Conservation (phyloP, 2,888 invertebrate genomes). For the Pheosia tremula region DNA sequence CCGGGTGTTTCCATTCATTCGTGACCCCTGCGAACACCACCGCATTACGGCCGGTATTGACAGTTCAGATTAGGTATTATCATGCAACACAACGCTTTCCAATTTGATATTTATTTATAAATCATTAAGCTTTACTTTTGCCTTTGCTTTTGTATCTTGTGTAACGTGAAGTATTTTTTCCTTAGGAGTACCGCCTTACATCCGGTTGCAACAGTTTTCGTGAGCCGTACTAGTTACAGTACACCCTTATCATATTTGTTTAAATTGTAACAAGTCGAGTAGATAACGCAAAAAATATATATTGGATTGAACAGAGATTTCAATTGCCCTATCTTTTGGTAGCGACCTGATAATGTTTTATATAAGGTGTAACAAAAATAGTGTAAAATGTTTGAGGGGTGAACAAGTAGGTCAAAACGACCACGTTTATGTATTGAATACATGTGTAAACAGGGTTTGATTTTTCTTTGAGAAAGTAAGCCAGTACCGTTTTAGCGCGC, state of each 20-base stretch:
- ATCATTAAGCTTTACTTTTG: constrained; percentile 16
- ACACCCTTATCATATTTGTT: constrained; percentile 60
- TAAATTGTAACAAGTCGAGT: constrained; percentile 53
- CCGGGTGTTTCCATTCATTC: constrained; percentile 21
- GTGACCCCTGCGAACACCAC: constrained; percentile 15
- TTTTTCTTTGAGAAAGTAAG: too few species aligned
- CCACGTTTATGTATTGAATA: too few species aligned
- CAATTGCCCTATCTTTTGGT: constrained; percentile 47
- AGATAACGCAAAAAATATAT: constrained; percentile 54
- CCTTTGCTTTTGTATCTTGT: constrained; percentile 17
- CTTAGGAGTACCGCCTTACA: constrained; percentile 46
- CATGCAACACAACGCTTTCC: constrained; percentile 1
- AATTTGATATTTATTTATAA: constrained; percentile 4
- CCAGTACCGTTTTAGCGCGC: too few species aligned
- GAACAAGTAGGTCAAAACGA: too few species aligned
- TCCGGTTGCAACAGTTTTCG: constrained; percentile 55
- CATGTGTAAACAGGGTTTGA: too few species aligned
- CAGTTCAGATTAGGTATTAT: constrained; percentile 5
- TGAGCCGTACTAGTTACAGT: constrained; percentile 51
- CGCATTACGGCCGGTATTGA: constrained; percentile 12
- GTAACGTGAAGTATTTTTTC: constrained; percentile 34
- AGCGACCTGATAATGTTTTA: constrained; percentile 44
- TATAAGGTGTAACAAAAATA: not conserved
- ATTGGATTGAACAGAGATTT: constrained; percentile 56
- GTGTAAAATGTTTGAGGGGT: too few species aligned